Percentiles rank a stretch among this genome's conserved stretches.
These are phyloP conservation scores for Strix aluco DNA, from an alignment of 2,113 vertebrate species.

Conservation along the genomic window DNA sequence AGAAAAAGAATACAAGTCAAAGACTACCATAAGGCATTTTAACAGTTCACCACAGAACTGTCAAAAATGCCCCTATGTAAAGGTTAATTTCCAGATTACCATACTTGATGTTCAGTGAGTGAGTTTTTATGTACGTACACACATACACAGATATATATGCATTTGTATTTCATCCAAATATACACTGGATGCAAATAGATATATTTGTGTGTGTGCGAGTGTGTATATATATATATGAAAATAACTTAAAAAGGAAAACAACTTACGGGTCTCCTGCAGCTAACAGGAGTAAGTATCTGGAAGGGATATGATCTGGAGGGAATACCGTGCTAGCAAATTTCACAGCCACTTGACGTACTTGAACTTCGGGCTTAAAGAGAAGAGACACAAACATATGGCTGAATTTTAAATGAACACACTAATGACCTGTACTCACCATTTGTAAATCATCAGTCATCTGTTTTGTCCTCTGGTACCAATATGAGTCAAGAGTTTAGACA, in stretches of 20 bases:
- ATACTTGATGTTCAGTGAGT: not conserved
- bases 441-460: not conserved
- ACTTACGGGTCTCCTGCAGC: conserved; percentile 98
- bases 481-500: not conserved
- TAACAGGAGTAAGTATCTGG: conserved; percentile 93
- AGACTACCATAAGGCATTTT: not conserved
- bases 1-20: not conserved
- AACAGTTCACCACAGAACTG: not conserved
- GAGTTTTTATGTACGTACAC: not conserved
- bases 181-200: not conserved
- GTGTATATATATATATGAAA: not conserved
- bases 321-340: conserved; percentile 97
- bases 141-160: not conserved
- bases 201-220: accelerated
- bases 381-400: not conserved
- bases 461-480: not conserved
- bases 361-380: conserved; percentile 90
- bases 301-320: conserved; percentile 92
- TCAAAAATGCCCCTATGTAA: not conserved
- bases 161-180: not conserved
- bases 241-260: not conserved
- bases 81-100: not conserved
- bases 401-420: not conserved
- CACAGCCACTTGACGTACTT: conserved; percentile 96
- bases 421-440: not conserved